Base-by-base conservation (phyloP, 1,140 invertebrate species). In the Gonatopus flavifemur region DNA sequence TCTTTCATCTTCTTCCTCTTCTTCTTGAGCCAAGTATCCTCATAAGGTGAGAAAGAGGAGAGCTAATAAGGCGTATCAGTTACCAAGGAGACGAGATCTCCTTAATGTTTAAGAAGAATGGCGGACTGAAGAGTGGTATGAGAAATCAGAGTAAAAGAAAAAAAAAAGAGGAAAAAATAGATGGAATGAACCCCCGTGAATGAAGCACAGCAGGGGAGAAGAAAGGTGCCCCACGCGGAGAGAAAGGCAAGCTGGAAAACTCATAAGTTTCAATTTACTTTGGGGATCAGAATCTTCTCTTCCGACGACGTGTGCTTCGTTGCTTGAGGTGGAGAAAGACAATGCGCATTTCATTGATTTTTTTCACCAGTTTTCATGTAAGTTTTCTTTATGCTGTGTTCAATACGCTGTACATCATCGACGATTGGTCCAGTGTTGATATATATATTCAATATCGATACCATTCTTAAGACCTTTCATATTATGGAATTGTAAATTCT, bases 251-350 rank as follows among this genome's bases (percentile, higher is more conserved):
- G n/a, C 55, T 55, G 59, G 61, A 67, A 76, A 76, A 72, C 75
- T 77, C 75, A 77, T 77, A 77, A 77, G 70, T 77, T 77, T 77
- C 75, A 77, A 76, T 77, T 77, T 76, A 71, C 57, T 38, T 53
- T n/a, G 53, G 65, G 75, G 74, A 77, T 77, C 73, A 76, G 68
- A 63, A 67, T 72, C 62, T 59, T 66, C 57, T 72, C 62, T 59
- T 66, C 57, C 55, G 60, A 41, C 54, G 55, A 45, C n/a, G n/a
- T n/a, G n/a, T n/a, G n/a, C n/a, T n/a, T n/a, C n/a, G n/a, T n/a
- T n/a, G 48, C 53, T 64, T 60, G 58, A 52, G 55, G 40, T 43
- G 42, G 24, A 40, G 56, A 43, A 63, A 55, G 43, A 54, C 52
- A 9, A 3, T 25, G 47, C 49, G 57, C 47, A 54, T 57, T 44